Percentiles rank a stretch among this genome's conserved stretches.
Conservation (phyloP, 2,888 invertebrate genomes). For the Mesorhabditis sp. region DNA sequence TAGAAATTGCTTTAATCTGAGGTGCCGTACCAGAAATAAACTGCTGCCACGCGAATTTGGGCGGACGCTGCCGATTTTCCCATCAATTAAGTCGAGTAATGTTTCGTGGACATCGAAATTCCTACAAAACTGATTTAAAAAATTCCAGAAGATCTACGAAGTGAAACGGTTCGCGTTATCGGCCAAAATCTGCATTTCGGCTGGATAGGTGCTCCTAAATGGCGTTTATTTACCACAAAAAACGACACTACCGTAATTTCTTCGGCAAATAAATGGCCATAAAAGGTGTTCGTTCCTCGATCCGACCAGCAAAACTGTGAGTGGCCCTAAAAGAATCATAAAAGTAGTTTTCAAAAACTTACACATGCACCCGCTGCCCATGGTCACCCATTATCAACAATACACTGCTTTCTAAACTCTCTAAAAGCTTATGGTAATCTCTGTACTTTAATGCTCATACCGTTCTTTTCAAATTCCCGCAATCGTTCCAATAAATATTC, state of each 20-base stretch:
- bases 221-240: neutral
- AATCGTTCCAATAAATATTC: constrained; percentile 21
- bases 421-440: constrained; percentile 16
- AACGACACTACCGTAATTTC: neutral
- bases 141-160: constrained; percentile 18
- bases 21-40: neutral
- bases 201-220: constrained; percentile 19
- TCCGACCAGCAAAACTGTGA: constrained; percentile 6
- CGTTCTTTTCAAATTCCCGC: constrained; percentile 18
- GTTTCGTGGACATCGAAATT: constrained; percentile 37
- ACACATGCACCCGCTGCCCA: constrained; percentile 31
- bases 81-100: constrained; percentile 17
- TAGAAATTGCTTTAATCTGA: neutral
- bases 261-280: constrained; percentile 20
- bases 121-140: constrained; percentile 14
- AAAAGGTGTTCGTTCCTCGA: constrained; percentile 33
- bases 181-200: constrained; percentile 15
- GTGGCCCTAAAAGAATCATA: neutral
- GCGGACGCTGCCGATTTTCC: constrained; percentile 7
- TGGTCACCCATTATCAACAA: constrained; percentile 38
- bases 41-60: neutral
- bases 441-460: neutral
- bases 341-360: constrained; percentile 11
- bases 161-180: constrained; percentile 25
- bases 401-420: constrained; percentile 27